Conservation (phyloP, 37 sponge, comb jelly and placozoan species). For the Petrosia ficiformis region DNA sequence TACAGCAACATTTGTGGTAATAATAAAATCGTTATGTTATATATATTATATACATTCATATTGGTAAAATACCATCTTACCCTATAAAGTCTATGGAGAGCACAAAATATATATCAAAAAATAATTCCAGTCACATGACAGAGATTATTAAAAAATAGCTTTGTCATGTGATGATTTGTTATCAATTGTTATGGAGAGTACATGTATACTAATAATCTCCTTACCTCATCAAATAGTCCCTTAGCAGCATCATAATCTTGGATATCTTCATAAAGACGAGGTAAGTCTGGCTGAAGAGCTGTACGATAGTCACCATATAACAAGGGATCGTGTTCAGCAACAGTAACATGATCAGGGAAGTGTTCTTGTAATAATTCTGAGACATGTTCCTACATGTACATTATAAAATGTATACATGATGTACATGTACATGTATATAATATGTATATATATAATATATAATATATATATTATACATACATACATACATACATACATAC, state of each 20-base stretch:
- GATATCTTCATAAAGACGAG: conserved; percentile 91
- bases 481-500: no score
- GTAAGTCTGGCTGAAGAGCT: conserved; percentile 83
- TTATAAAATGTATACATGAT: not conserved
- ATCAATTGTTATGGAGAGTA: no score
- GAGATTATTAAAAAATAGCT: no score
- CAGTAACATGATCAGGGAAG: conserved; percentile 64
- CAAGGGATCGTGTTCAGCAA: conserved; percentile 78
- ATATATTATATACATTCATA: not conserved
- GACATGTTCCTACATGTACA: conserved; percentile 52
- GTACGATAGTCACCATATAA: conserved; percentile 94
- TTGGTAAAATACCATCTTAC: not conserved
- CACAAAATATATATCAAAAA: not conserved
- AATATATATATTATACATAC: no score
- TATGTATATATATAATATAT: no score
- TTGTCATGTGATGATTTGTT: no score
- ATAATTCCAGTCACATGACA: no score
- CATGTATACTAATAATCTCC: not conserved
- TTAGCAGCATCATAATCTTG: conserved; percentile 92
- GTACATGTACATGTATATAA: no score
- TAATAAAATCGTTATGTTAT: not conserved
- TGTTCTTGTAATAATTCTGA: conserved; percentile 70
- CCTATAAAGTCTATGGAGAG: not conserved
- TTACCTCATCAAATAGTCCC: conserved; percentile 85
- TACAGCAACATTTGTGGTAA: not conserved